phyloP scores from a whole-genome alignment of 2,113 vertebrate species.

The Platysternon megacephalum region DNA sequence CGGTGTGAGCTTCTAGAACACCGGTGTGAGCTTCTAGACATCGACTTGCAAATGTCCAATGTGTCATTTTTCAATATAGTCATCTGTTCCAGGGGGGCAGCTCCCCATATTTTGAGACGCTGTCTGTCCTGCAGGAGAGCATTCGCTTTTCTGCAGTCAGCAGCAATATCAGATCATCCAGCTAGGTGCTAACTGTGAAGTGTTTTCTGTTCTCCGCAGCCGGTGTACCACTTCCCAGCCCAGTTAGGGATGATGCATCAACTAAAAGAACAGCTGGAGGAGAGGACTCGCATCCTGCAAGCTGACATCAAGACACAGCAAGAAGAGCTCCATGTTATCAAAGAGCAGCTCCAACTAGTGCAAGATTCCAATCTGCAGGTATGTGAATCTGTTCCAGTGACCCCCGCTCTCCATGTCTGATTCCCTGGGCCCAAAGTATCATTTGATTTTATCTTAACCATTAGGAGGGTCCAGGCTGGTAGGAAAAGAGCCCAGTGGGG shows the following conservation, averaged over 20 bases:
- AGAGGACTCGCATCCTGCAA: constrained; percentile 87
- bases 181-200: not conserved
- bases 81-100: not conserved
- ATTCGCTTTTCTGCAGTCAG: not conserved
- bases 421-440: not conserved
- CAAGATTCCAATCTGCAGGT: constrained; percentile 86
- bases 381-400: not conserved
- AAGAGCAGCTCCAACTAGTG: constrained; percentile 87
- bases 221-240: constrained; percentile 72
- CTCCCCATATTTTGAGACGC: not conserved
- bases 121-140: not conserved
- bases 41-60: not conserved
- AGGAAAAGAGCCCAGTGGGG: not conserved
- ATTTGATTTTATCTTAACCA: not conserved
- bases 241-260: constrained; percentile 87
- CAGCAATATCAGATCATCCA: not conserved
- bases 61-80: not conserved
- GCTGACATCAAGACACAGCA: constrained; percentile 88
- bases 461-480: not conserved
- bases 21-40: not conserved
- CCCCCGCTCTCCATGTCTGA: not conserved
- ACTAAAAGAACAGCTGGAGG: constrained; percentile 89
- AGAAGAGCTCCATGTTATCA: constrained; percentile 86
- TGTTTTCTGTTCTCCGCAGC: constrained; percentile 56
- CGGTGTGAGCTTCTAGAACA: not conserved